Conservation (phyloP, 2,888 invertebrate species). For the Spilosoma lubricipeda region DNA sequence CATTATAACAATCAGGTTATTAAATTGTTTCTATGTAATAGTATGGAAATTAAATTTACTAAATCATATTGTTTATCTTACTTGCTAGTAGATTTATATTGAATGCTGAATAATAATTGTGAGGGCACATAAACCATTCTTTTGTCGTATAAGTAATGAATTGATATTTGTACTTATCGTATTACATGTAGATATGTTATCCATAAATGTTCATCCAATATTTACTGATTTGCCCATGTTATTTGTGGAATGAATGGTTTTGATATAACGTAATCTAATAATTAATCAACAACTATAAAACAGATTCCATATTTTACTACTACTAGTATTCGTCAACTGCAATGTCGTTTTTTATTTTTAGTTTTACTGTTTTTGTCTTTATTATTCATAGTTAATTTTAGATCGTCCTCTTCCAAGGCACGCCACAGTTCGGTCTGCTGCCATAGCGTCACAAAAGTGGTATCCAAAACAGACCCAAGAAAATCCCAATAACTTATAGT, state of each 20-base stretch:
- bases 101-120: not conserved
- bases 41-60: slow-evolving; percentile 2
- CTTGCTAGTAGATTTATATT: not conserved
- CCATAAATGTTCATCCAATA: not conserved
- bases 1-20: slow-evolving; percentile 48
- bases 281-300: not conserved
- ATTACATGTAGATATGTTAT: no score
- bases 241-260: not conserved
- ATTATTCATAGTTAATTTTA: no score
- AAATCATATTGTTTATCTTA: not conserved
- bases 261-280: not conserved
- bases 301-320: no score
- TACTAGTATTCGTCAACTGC: no score
- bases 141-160: not conserved
- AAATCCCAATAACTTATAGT: no score
- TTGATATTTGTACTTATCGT: not conserved
- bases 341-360: no score
- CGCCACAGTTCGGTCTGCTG: no score
- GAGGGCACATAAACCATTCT: not conserved
- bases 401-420: no score
- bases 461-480: no score
- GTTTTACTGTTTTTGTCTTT: no score
- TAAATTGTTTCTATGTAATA: slow-evolving; percentile 34
- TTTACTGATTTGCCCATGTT: not conserved
- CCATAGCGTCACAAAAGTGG: no score